Conservation (phyloP, 2,797 vertebrate species). For the Acanthurus lineatus region DNA sequence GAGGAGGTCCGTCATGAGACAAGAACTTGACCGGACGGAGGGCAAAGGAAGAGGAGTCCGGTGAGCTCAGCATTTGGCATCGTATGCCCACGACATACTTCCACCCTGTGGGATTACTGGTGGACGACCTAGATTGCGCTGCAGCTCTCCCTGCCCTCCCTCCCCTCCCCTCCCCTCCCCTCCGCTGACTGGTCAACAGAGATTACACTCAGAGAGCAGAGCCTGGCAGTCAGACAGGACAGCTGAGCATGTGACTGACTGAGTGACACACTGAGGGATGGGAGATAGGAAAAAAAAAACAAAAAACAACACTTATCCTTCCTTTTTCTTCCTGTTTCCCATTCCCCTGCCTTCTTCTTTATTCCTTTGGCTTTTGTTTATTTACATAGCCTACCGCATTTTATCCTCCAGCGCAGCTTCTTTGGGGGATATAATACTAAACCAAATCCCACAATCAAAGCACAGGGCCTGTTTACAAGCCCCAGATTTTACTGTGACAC, state of each 20-base stretch:
- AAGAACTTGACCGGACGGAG: conserved; percentile 4
- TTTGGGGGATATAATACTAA: not conserved
- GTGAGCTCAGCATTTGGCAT: conserved; percentile 66
- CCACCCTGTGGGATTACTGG: conserved; percentile 72
- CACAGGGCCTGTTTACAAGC: not conserved
- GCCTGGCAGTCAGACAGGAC: conserved; percentile 66
- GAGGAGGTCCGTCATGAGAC: conserved; percentile 39
- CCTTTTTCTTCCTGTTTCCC: conserved; percentile 18
- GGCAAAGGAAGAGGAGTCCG: conserved; percentile 31
- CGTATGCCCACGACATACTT: conserved; percentile 68
- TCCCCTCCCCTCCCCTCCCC: conserved; percentile 3
- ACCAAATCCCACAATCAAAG: too few species aligned
- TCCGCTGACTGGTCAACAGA: conserved; percentile 60
- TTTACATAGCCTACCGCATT: not conserved
- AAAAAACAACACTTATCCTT: conserved; percentile 10
- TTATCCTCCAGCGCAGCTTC: not conserved
- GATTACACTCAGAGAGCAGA: conserved; percentile 70
- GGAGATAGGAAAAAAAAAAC: conserved; percentile 29
- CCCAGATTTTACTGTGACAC: not conserved
- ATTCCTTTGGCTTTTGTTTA: not conserved
- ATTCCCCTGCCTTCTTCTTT: not conserved
- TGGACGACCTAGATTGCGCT: conserved; percentile 75
- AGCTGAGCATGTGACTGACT: conserved; percentile 69
- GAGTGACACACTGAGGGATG: conserved; percentile 62
- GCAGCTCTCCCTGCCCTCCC: conserved; percentile 37